These are phyloP conservation scores for Eupithecia exiguata DNA, from an alignment of 2,888 invertebrate genomes.

Conservation along the genomic window DNA sequence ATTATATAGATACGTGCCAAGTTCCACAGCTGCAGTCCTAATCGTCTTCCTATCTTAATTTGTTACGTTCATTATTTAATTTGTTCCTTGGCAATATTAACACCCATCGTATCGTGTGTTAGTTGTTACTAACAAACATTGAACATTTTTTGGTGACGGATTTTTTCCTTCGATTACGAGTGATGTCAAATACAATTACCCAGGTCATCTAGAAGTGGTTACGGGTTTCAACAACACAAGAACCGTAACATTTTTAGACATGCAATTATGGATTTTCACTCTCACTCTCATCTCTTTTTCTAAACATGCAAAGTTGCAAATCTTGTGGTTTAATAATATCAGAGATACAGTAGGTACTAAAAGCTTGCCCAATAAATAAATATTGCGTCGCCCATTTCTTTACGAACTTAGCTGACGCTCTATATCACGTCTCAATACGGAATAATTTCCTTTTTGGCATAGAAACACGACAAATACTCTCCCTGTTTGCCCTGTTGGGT, in stretches of 20 bases:
- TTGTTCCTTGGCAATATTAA: neutral
- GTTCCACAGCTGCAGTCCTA: neutral
- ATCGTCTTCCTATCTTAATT: neutral
- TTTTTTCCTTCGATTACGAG: neutral
- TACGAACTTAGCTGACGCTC: neutral
- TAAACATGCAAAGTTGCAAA: neutral
- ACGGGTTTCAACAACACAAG: neutral
- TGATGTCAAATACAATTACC: neutral
- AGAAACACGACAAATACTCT: slow-evolving; percentile 1
- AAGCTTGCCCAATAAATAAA: neutral
- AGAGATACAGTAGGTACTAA: neutral
- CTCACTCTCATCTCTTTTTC: too few species aligned
- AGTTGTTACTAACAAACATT: too few species aligned
- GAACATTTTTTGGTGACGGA: neutral
- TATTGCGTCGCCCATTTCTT: neutral
- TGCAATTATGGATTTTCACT: too few species aligned
- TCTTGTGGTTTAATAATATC: neutral
- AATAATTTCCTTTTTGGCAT: neutral
- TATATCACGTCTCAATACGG: neutral
- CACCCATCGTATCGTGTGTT: too few species aligned
- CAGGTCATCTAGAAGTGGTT: neutral
- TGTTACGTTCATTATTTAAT: neutral
- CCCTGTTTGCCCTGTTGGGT: neutral
- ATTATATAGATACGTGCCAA: neutral
- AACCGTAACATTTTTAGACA: too few species aligned